Evolutionary conservation across 2,113 vertebrate genomes (phyloP).

Genomic region (Anolis sagrei): DNA sequence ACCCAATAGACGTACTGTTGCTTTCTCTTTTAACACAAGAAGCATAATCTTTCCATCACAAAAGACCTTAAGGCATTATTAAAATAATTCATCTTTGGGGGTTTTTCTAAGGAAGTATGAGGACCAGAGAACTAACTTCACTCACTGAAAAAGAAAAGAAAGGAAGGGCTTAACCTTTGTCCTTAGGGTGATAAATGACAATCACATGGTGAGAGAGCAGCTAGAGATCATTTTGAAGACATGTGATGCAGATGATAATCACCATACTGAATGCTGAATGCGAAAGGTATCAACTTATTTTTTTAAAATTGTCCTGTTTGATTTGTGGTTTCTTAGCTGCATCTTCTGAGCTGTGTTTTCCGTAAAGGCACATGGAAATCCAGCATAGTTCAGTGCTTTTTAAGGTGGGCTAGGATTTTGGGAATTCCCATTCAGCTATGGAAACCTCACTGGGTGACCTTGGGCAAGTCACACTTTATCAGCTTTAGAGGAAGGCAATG

Average conservation of each 20-base stretch:
- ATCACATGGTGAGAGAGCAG: slow-evolving; percentile 75
- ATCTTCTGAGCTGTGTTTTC: slow-evolving; percentile 40
- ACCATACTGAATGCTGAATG: slow-evolving; percentile 58
- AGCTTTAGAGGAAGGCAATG: too few species aligned
- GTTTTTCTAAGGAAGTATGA: slow-evolving; percentile 58
- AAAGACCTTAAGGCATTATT: slow-evolving; percentile 52
- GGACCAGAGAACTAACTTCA: slow-evolving; percentile 56
- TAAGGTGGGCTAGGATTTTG: background rate
- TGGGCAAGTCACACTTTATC: background rate
- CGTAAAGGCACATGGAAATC: background rate
- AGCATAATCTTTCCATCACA: slow-evolving; percentile 55
- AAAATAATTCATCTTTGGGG: slow-evolving; percentile 63
- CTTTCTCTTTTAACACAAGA: slow-evolving; percentile 50
- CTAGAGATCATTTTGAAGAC: slow-evolving; percentile 55
- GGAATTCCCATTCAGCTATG: background rate
- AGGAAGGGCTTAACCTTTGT: slow-evolving; percentile 78
- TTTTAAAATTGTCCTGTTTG: slow-evolving; percentile 47
- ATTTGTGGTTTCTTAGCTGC: slow-evolving; percentile 42
- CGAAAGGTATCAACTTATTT: slow-evolving; percentile 38
- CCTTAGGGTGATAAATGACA: slow-evolving; percentile 72
- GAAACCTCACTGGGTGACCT: background rate
- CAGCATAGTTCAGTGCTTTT: background rate
- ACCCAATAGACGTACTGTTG: slow-evolving; percentile 64
- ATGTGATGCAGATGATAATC: slow-evolving; percentile 67
- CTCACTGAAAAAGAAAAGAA: slow-evolving; percentile 66